Evolutionary conservation across 2,113 vertebrate genomes (phyloP), one percentile per base, ranked within the genome.

Genomic region (Eulemur macaco): DNA sequence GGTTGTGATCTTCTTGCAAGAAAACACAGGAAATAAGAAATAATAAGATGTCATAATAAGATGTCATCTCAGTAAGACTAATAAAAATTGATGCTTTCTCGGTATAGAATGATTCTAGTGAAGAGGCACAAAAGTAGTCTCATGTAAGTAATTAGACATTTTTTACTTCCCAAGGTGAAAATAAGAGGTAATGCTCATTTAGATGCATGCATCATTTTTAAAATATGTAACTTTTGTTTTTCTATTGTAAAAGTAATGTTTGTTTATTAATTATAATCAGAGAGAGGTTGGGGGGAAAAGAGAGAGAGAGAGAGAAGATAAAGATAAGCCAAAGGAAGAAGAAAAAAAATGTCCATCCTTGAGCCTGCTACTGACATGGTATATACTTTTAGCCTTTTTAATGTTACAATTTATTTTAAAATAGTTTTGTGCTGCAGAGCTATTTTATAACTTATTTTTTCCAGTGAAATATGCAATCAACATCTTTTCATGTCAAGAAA

Each of bases 321-420:
- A 2, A 60, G 25, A 15, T 15, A 58, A 88, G 54, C 1, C 10
- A 86, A 91, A 23, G 3, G 1, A 54, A 54, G 1, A 39, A 20
- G 12, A 3, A 11, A 52, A 64, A 42, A 27, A 71, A 63, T 11
- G 29, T 11, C 8, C 18, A 50, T 58, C 60, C 14, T 52, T 54
- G 20, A 78, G 31, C 7, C 14, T 71, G 3, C 9, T 69, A 3
- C 27, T n/a, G 34, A 47, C 4, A 52, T 25, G 9, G 6, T 42
- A 47, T 54, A 27, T 1, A 15, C 14, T 63, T 64, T 47, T 21
- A 92, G 8, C 25, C 0, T 9, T 78, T 88, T 64, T 66, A 58
- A 85, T 78, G 29, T 60, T 85, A 54, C 1, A 50, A 52, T 88
- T 96, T 90, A 87, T 77, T 64, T 95, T n/a, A 85, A 92, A 96